Conservation (phyloP, 2,888 invertebrate genomes). For the Chymomyza amoena region DNA sequence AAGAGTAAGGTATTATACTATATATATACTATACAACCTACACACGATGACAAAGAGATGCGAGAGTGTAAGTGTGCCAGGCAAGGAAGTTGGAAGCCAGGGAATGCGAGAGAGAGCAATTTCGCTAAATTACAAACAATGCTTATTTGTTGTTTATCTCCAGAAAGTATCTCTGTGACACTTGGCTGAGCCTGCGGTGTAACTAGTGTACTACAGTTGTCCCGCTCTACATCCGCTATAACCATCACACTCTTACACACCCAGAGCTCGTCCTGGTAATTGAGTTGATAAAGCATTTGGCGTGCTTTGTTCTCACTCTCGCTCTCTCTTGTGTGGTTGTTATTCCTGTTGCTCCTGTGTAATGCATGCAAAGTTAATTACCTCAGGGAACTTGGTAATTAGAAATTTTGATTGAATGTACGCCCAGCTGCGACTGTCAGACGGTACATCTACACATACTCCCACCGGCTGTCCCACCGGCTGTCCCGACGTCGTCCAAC, state of each 20-base stretch:
- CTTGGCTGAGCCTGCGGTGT: slow-evolving; percentile 24
- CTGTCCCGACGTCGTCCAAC: too few species aligned
- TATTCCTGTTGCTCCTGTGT: slow-evolving; percentile 36
- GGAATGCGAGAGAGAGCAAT: slow-evolving; percentile 33
- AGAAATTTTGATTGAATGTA: slow-evolving; percentile 69
- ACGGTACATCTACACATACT: neutral
- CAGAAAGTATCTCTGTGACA: slow-evolving; percentile 58
- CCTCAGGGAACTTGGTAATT: slow-evolving; percentile 68
- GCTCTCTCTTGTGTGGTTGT: too few species aligned
- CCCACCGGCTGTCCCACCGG: neutral
- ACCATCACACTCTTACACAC: too few species aligned
- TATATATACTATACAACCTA: neutral
- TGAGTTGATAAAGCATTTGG: slow-evolving; percentile 67
- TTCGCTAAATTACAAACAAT: slow-evolving; percentile 72
- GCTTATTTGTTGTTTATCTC: slow-evolving; percentile 73
- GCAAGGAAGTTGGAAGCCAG: neutral
- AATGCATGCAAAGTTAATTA: slow-evolving; percentile 73
- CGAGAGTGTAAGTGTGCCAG: neutral
- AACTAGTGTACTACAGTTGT: too few species aligned
- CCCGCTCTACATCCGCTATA: neutral
- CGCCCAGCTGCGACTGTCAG: slow-evolving; percentile 37
- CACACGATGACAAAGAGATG: neutral
- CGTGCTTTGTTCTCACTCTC: slow-evolving; percentile 57
- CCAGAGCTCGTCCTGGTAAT: slow-evolving; percentile 40
- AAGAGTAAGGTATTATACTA: neutral